Conservation (phyloP, 2,797 vertebrate species). For the Amazona finschi region DNA sequence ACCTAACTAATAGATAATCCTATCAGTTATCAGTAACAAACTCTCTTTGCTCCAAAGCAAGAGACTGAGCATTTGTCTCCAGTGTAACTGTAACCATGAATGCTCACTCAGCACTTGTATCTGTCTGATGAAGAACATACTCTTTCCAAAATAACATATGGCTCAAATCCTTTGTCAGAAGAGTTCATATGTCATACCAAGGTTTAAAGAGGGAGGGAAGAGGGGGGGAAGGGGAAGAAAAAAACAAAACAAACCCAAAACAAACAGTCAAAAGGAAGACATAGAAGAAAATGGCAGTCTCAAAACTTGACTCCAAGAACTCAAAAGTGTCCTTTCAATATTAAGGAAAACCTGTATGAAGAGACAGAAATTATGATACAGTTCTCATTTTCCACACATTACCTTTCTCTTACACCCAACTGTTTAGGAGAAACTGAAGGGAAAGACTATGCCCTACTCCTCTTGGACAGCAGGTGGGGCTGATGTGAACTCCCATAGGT, state of each 20-base stretch:
- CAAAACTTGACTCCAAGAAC: background rate
- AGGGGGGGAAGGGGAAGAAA: background rate
- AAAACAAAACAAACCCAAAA: background rate
- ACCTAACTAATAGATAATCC: background rate
- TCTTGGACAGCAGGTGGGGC: background rate
- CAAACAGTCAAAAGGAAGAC: background rate
- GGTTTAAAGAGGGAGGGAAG: background rate
- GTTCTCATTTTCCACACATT: background rate
- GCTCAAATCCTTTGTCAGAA: background rate
- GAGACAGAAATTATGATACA: background rate
- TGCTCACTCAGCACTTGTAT: background rate
- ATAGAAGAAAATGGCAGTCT: background rate
- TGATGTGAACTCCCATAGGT: background rate
- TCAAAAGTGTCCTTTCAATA: background rate
- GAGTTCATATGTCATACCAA: background rate
- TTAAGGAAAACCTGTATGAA: background rate
- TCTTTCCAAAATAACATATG: background rate
- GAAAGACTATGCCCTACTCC: background rate
- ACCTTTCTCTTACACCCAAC: background rate
- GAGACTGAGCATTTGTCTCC: background rate
- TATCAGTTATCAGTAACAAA: background rate
- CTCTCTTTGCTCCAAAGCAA: background rate
- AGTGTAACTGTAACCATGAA: background rate
- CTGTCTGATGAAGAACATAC: background rate
- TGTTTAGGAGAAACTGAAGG: background rate